These are phyloP conservation scores for Drosophila ananassae DNA, from an alignment of 1,140 invertebrate genomes.

Conservation along the genomic window DNA sequence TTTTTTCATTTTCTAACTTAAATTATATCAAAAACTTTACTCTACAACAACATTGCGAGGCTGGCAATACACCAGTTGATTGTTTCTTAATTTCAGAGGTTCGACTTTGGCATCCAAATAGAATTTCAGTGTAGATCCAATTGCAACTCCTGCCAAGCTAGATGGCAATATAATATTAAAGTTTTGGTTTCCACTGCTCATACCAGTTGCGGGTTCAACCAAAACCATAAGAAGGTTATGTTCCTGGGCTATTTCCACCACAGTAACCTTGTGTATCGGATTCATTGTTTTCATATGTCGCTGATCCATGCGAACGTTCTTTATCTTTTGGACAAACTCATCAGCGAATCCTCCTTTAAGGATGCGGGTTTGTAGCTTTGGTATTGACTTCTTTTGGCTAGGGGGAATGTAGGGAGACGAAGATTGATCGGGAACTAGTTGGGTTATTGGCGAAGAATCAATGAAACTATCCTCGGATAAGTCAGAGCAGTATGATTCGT, in stretches of 20 bases:
- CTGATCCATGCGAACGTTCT: constrained; percentile 18
- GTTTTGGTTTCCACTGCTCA: background rate
- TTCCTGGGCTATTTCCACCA: constrained; percentile 2
- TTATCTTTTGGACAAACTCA: constrained; percentile 2
- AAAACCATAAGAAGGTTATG: constrained; percentile 5
- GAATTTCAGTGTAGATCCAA: constrained; percentile 2
- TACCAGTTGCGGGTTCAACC: background rate
- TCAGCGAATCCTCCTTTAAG: constrained; percentile 19
- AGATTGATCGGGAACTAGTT: constrained; percentile 5
- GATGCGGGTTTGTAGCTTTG: background rate
- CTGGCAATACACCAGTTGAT: constrained; percentile 16
- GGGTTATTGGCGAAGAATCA: constrained; percentile 16
- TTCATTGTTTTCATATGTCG: constrained; percentile 4
- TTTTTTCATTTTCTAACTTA: background rate
- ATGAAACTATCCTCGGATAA: constrained; percentile 9
- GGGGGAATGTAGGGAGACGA: constrained; percentile 4
- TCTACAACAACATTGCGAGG: constrained; percentile 11
- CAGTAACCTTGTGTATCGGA: background rate
- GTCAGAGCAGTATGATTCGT: background rate
- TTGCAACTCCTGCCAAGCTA: background rate
- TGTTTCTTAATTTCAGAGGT: constrained; percentile 5
- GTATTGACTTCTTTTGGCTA: background rate
- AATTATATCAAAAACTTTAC: background rate
- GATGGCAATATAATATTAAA: constrained; percentile 17
- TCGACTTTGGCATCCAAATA: constrained; percentile 1